Evolutionary conservation across 2,888 invertebrate species (phyloP).

Genomic region (Bursaphelenchus okinawaensis): DNA sequence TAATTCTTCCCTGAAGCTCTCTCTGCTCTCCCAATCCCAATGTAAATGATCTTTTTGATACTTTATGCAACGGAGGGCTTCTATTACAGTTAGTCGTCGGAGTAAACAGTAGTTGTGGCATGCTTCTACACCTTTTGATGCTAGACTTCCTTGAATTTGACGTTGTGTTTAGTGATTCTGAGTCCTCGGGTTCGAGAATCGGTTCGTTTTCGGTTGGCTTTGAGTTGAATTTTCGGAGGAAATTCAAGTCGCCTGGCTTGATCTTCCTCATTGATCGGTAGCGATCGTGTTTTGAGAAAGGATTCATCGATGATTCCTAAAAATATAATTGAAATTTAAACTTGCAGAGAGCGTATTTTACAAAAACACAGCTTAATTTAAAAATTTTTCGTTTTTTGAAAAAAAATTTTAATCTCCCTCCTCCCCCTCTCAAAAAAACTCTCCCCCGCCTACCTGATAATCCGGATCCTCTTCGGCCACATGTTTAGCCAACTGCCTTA

Average conservation of each 20-base stretch:
- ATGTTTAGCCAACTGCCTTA: constrained; percentile 17
- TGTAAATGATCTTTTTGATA: constrained; percentile 15
- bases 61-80: constrained; percentile 3
- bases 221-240: not conserved
- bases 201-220: not conserved
- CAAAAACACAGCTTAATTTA: not conserved
- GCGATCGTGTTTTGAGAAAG: constrained; percentile 23
- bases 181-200: not conserved
- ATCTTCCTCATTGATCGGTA: constrained; percentile 27
- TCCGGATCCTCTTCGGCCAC: constrained; percentile 27
- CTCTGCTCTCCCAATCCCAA: constrained; percentile 23
- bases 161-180: not conserved
- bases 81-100: not conserved
- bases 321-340: constrained; percentile 3
- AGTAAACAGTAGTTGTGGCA: not conserved
- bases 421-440: not conserved
- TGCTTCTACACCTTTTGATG: not conserved
- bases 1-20: constrained; percentile 22
- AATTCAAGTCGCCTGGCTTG: constrained; percentile 19
- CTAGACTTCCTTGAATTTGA: not conserved
- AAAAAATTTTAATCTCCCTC: not conserved
- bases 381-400: no score
- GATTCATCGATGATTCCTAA: constrained; percentile 24
- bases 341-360: not conserved
- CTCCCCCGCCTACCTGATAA: constrained; percentile 15